Percentiles rank a stretch among this genome's conserved stretches.
Conservation (phyloP, 30 jellyfish, hydroid and myxozoan species). For the Catostylus mosaicus region DNA sequence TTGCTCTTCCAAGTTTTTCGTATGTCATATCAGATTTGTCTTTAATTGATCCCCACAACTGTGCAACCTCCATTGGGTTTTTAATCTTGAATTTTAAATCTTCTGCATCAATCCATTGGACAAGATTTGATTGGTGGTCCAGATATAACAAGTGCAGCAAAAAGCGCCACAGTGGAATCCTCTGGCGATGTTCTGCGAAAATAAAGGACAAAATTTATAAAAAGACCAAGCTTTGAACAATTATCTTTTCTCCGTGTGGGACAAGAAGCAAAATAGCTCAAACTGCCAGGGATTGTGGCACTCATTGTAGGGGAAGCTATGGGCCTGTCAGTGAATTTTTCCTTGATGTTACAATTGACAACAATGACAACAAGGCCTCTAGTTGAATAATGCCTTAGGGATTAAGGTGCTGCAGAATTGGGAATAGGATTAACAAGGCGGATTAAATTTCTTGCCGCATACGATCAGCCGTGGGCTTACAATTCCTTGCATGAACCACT, state of each 20-base stretch:
- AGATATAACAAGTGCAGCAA: conserved; percentile 84
- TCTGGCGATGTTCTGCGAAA: conserved; percentile 88
- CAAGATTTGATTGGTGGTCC: conserved; percentile 57
- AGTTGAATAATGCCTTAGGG: too few relatives aligned
- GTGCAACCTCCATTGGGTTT: conserved; percentile 76
- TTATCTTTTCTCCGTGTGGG: background rate
- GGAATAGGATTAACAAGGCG: too few relatives aligned
- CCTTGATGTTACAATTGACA: too few relatives aligned
- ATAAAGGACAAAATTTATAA: too few relatives aligned
- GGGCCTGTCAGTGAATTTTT: too few relatives aligned
- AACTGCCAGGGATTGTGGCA: background rate
- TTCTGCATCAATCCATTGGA: conserved; percentile 64
- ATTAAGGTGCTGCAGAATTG: too few relatives aligned
- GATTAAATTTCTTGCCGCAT: too few relatives aligned
- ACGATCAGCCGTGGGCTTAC: too few relatives aligned
- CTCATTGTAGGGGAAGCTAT: background rate
- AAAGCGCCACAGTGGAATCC: conserved; percentile 97
- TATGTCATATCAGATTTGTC: conserved; percentile 86
- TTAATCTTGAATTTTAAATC: conserved; percentile 71
- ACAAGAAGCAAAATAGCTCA: background rate
- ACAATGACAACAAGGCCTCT: too few relatives aligned
- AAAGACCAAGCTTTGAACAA: too few relatives aligned
- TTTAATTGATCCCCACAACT: conserved; percentile 85
- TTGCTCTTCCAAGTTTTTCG: conserved; percentile 86
- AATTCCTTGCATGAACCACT: too few relatives aligned